phyloP scores from a whole-genome alignment of 2,888 invertebrate species.

The Rhogogaster chlorosoma region DNA sequence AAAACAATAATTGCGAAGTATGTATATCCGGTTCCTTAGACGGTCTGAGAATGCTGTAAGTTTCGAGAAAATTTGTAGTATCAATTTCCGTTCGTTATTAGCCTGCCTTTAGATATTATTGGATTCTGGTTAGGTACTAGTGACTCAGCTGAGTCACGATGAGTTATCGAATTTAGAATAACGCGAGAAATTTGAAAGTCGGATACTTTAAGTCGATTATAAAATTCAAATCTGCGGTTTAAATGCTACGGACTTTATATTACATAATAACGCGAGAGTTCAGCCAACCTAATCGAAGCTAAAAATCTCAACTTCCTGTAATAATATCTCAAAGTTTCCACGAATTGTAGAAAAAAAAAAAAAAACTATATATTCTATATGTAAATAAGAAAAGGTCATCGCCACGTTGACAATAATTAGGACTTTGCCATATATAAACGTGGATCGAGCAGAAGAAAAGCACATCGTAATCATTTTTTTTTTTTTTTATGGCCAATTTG shows the following conservation, averaged over 20 bases:
- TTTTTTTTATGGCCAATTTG: background rate
- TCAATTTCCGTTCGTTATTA: slow-evolving; percentile 24
- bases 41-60: background rate
- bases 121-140: background rate
- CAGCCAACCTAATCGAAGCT: background rate
- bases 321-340: background rate
- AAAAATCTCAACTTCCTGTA: background rate
- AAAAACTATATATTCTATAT: background rate
- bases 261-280: background rate
- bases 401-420: slow-evolving; percentile 18
- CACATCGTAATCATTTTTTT: background rate
- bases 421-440: background rate
- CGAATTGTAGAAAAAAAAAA: background rate
- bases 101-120: background rate
- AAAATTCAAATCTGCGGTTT: background rate
- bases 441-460: background rate
- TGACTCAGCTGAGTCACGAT: background rate
- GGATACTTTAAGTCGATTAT: background rate
- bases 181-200: background rate
- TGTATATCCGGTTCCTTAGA: slow-evolving; percentile 14
- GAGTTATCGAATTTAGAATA: background rate
- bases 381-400: background rate
- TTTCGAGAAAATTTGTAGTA: background rate
- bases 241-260: background rate
- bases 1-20: background rate